Percentiles rank a stretch among this genome's conserved stretches.
These are phyloP conservation scores for Myzus persicae DNA, from an alignment of 1,140 invertebrate species.

Conservation along the genomic window DNA sequence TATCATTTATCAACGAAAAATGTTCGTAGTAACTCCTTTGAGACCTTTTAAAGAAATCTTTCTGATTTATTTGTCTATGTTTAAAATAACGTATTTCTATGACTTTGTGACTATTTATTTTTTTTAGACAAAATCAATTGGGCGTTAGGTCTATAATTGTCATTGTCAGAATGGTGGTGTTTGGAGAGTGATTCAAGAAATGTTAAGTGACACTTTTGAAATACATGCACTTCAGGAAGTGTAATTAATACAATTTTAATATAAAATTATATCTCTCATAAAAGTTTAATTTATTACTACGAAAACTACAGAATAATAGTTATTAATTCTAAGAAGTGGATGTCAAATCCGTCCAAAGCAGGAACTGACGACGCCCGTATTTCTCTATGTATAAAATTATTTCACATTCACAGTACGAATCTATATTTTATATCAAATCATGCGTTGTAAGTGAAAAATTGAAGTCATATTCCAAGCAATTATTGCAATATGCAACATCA, in stretches of 20 bases:
- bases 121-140: too few species aligned
- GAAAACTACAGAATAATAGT: too few species aligned
- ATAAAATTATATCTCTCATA: neutral
- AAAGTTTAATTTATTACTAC: neutral
- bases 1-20: too few species aligned
- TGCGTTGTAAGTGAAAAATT: neutral
- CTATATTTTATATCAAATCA: neutral
- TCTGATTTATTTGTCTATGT: neutral
- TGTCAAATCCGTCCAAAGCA: too few species aligned
- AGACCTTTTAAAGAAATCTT: neutral
- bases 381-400: neutral
- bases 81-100: neutral
- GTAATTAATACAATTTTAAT: too few species aligned
- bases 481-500: neutral
- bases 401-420: neutral
- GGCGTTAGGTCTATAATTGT: neutral
- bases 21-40: neutral
- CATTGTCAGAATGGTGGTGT: neutral
- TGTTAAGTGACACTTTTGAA: neutral
- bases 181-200: neutral
- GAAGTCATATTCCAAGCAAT: neutral
- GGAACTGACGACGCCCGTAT: neutral
- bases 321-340: too few species aligned
- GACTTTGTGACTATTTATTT: neutral
- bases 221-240: neutral